Evolutionary conservation across 1,140 invertebrate genomes (phyloP), one percentile per base, ranked within the genome.

Genomic region (Bombus consobrinus): DNA sequence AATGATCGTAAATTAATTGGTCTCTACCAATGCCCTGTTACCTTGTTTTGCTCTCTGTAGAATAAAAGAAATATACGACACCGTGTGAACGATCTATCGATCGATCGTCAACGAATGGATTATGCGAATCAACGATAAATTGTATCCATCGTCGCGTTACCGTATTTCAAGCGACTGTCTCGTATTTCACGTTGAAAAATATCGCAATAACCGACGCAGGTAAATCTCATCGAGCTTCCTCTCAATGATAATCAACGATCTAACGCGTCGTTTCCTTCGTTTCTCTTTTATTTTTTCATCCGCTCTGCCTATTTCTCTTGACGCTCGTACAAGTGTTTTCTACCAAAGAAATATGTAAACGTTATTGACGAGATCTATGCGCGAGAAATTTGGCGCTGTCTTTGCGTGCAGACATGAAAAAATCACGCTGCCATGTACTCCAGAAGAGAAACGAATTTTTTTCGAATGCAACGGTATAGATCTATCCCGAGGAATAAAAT

Each of bases 361-460:
- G 9, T 78, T 83, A 78, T 78, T 22, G 75, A 78, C 41, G 37
- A 69, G 47, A 71, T 59, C 47, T 25, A 4, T 8, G 64, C 34
- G 66, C 13, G 43, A 28, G n/a, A 71, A 59, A 39, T 59, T 77
- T 13, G n/a, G 15, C 18, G 75, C 69, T 83, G 53, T 81, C 47
- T 41, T 8, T 59, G 25, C 37, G 41, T 6, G 5, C 75, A 39
- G 13, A 47, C 34, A 2, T 4, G 22, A 15, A 71, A 71, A 74
- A 71, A 84, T 77, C 34, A n/a, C 73, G 43, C 9, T 37, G 8
- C 41, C n/a, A 4, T 25, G 8, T 47, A 34, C 13, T 39, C 15
- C 3, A 10, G 6, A 12, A 32, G 53, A 4, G 22, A 78, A 77
- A 41, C 18, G 34, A 43, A 59, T 39, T 71, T 10, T 12, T 10